Evolutionary conservation across 2,888 invertebrate genomes (phyloP).

Genomic region (Erebia palarica): DNA sequence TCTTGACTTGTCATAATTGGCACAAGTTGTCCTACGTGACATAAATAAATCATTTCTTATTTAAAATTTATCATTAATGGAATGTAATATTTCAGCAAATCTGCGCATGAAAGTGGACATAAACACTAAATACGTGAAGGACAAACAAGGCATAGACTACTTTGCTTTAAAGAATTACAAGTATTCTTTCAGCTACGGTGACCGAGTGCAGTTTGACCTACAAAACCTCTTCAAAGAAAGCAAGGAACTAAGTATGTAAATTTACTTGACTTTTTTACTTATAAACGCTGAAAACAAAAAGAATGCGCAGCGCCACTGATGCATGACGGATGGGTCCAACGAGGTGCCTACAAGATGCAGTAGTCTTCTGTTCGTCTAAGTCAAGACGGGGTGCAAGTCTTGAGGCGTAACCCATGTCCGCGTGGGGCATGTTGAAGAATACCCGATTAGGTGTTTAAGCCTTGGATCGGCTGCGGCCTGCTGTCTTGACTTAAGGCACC

Average conservation of each 20-base stretch:
- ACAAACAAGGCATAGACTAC: slow-evolving; percentile 57
- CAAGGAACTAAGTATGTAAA: slow-evolving; percentile 70
- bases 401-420: too few relatives aligned
- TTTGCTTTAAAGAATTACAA: slow-evolving; percentile 68
- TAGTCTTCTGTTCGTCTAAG: too few relatives aligned
- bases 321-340: background rate
- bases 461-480: too few relatives aligned
- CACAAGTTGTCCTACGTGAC: too few relatives aligned
- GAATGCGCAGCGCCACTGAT: background rate
- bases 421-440: too few relatives aligned
- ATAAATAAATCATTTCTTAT: too few relatives aligned
- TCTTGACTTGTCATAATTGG: too few relatives aligned
- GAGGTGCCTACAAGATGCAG: background rate
- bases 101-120: slow-evolving; percentile 66
- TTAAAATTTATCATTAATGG: background rate
- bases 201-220: slow-evolving; percentile 65
- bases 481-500: too few relatives aligned
- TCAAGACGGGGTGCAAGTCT: too few relatives aligned
- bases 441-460: too few relatives aligned
- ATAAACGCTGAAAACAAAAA: background rate
- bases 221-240: slow-evolving; percentile 72
- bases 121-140: slow-evolving; percentile 67
- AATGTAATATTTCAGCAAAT: slow-evolving; percentile 61
- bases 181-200: slow-evolving; percentile 71
- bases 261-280: background rate